Percentiles rank a stretch among this genome's conserved stretches.
Evolutionary conservation across 1,140 invertebrate genomes (phyloP).

Genomic region (Sycobia sp.): DNA sequence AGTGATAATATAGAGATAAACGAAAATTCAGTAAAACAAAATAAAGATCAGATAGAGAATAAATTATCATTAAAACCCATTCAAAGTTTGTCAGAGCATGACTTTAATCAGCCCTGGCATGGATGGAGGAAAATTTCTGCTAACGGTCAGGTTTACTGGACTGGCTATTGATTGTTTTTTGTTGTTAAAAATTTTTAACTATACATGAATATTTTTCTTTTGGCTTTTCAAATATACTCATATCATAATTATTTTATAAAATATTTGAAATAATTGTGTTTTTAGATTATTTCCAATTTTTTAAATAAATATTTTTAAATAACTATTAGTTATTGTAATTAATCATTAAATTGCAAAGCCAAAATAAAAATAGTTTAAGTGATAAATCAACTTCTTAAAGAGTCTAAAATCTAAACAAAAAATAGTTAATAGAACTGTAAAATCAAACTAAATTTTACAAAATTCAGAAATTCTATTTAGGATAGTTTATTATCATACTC

Average conservation of each 20-base stretch:
- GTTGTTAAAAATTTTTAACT: background rate
- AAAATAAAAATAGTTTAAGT: slow-evolving; percentile 3
- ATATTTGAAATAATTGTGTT: too few relatives aligned
- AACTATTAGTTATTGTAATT: slow-evolving; percentile 33
- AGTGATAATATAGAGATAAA: background rate
- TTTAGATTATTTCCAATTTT: slow-evolving; percentile 11
- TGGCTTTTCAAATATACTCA: background rate
- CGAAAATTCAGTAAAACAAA: slow-evolving; percentile 1
- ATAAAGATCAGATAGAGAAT: background rate
- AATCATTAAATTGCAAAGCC: background rate
- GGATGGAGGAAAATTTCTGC: slow-evolving; percentile 52
- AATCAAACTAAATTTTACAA: background rate
- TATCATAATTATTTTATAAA: too few relatives aligned
- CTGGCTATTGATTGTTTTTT: slow-evolving; percentile 38
- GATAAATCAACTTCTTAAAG: background rate
- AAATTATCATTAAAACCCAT: slow-evolving; percentile 19
- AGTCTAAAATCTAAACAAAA: slow-evolving; percentile 1
- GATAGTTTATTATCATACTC: background rate
- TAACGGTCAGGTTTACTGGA: slow-evolving; percentile 43
- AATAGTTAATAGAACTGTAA: background rate
- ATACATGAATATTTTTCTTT: background rate
- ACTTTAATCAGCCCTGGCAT: slow-evolving; percentile 49
- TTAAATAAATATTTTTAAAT: slow-evolving; percentile 37
- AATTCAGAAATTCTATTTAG: background rate
- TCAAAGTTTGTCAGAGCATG: slow-evolving; percentile 38